Percentiles rank a stretch among this genome's conserved stretches.
Evolutionary conservation across 2,888 invertebrate species (phyloP).

Genomic region (Orchesellides sinensis): DNA sequence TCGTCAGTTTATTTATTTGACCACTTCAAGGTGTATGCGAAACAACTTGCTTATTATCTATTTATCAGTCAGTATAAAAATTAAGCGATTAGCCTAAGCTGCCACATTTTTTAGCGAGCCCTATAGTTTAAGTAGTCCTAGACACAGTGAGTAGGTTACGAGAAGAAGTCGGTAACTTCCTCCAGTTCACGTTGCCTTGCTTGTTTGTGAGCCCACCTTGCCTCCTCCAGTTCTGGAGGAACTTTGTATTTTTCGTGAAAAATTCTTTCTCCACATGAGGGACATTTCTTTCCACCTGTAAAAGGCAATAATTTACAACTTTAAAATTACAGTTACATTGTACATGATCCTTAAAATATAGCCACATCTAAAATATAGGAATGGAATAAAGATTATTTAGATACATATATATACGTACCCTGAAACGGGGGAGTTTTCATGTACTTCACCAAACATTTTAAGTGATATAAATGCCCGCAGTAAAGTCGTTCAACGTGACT

Average conservation of each 20-base stretch:
- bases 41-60: no score
- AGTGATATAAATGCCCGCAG: slow-evolving; percentile 86
- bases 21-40: no score
- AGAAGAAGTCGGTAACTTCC: slow-evolving; percentile 85
- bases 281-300: slow-evolving; percentile 84
- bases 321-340: no score
- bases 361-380: no score
- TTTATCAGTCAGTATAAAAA: no score
- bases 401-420: slow-evolving; percentile 76
- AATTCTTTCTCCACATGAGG: slow-evolving; percentile 82
- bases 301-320: slow-evolving; percentile 22
- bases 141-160: no score
- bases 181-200: slow-evolving; percentile 85
- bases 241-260: slow-evolving; percentile 86
- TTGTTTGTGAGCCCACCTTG: slow-evolving; percentile 87
- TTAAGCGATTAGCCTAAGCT: no score
- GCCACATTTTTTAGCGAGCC: no score
- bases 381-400: no score
- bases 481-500: slow-evolving; percentile 84
- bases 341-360: no score
- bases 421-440: slow-evolving; percentile 86
- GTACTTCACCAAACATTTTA: slow-evolving; percentile 83
- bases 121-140: no score
- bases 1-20: no score
- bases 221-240: slow-evolving; percentile 84